Percentiles rank a stretch among this genome's conserved stretches.
These are phyloP conservation scores for Eueremaeus valkanovi DNA, from an alignment of 2,888 invertebrate species.

Conservation along the genomic window DNA sequence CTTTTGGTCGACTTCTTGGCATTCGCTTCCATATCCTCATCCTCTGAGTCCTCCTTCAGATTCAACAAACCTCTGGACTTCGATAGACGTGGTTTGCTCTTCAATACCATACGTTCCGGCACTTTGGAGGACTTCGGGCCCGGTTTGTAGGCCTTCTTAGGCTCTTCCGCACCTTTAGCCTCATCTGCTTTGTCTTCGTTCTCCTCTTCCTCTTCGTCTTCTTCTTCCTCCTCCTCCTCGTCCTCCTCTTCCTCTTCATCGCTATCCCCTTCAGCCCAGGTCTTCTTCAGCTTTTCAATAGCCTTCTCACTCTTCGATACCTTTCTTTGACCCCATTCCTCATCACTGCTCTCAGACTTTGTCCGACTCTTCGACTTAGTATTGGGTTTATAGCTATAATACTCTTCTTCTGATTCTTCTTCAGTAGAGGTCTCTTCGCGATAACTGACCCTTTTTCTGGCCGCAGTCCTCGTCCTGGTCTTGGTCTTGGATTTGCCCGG, in stretches of 20 bases:
- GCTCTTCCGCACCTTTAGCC: conserved; percentile 18
- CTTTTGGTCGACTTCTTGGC: neutral
- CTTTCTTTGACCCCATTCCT: conserved; percentile 39
- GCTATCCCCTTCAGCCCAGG: conserved; percentile 37
- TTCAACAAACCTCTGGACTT: neutral
- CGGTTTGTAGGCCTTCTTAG: neutral
- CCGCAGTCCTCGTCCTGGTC: conserved; percentile 21
- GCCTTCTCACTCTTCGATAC: neutral
- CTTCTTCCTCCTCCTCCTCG: conserved; percentile 44
- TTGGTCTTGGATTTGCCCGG: neutral
- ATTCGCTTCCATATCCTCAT: neutral
- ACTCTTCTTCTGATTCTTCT: conserved; percentile 41
- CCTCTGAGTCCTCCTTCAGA: conserved; percentile 20
- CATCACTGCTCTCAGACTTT: conserved; percentile 36
- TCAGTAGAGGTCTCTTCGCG: conserved; percentile 38
- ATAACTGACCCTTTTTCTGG: conserved; percentile 38
- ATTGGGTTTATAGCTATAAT: neutral
- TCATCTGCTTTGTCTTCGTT: conserved; percentile 40
- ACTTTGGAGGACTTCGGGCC: conserved; percentile 18
- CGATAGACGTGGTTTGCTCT: conserved; percentile 38
- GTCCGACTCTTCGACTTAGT: conserved; percentile 25
- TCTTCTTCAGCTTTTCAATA: conserved; percentile 13
- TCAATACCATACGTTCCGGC: conserved; percentile 26
- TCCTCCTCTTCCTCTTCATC: conserved; percentile 42
- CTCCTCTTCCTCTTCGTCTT: conserved; percentile 42